A percentile compares a stretch with the other conserved stretches of the same genome.
Conservation (phyloP, 2,113 vertebrate genomes). For the Phaethon lepturus region DNA sequence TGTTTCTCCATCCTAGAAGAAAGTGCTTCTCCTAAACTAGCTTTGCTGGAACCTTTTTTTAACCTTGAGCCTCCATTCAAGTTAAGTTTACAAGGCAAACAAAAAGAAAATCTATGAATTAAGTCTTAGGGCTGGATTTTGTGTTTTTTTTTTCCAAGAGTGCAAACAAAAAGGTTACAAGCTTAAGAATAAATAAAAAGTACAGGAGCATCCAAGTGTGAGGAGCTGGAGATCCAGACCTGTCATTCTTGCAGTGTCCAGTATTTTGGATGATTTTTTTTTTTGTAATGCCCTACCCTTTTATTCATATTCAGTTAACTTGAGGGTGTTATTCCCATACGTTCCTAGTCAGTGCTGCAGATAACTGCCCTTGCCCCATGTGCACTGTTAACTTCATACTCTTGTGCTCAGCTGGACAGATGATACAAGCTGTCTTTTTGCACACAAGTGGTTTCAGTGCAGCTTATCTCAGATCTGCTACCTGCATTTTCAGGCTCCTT, state of each 20-base stretch:
- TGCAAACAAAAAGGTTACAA: background rate
- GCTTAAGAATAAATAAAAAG: background rate
- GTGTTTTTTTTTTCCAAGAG: background rate
- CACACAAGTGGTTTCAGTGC: background rate
- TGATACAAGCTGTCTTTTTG: background rate
- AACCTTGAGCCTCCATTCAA: background rate
- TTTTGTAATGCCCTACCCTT: background rate
- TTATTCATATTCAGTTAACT: background rate
- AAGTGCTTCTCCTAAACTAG: background rate
- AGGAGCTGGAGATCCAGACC: background rate
- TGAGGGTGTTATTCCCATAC: background rate
- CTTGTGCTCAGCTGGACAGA: background rate
- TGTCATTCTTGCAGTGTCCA: background rate
- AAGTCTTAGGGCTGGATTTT: background rate
- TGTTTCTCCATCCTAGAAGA: background rate
- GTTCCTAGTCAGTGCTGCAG: background rate
- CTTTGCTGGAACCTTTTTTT: background rate
- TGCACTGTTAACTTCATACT: accelerated
- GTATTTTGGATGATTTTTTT: background rate
- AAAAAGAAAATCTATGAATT: background rate
- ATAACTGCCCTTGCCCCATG: background rate
- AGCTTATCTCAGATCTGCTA: background rate
- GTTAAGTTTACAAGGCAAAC: background rate
- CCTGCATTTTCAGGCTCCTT: background rate
- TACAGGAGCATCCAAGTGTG: background rate